These are phyloP conservation scores for Drosophila gunungcola DNA, from an alignment of 1,140 invertebrate genomes.

Conservation along the genomic window DNA sequence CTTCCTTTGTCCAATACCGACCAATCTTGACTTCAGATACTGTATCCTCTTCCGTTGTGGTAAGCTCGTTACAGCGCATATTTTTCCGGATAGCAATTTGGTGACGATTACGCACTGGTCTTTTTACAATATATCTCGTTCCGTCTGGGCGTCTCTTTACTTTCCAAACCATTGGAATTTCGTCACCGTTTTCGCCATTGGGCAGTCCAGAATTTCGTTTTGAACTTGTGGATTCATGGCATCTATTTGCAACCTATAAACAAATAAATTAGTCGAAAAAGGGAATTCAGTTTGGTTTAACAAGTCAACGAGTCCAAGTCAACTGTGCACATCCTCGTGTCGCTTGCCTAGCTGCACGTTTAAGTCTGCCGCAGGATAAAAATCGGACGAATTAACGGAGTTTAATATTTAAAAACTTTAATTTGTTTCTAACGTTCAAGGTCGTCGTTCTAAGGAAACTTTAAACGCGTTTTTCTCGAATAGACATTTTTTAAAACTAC, in stretches of 20 bases:
- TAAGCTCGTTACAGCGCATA: conserved; percentile 89
- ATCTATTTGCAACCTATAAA: conserved; percentile 56
- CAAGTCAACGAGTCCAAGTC: too few relatives aligned
- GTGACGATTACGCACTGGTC: conserved; percentile 90
- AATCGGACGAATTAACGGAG: too few relatives aligned
- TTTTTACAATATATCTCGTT: conserved; percentile 91
- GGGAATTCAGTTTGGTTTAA: too few relatives aligned
- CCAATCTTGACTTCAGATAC: conserved; percentile 93
- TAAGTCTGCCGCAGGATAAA: too few relatives aligned
- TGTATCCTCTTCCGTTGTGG: conserved; percentile 92
- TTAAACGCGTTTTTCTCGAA: too few relatives aligned
- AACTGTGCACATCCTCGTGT: too few relatives aligned
- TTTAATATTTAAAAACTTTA: too few relatives aligned
- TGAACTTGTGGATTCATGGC: conserved; percentile 5
- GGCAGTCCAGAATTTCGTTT: conserved; percentile 42
- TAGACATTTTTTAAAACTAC: too few relatives aligned
- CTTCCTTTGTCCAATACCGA: conserved; percentile 92
- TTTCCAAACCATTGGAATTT: conserved; percentile 90
- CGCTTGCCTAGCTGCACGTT: too few relatives aligned
- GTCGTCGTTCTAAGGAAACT: too few relatives aligned
- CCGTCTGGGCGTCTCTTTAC: conserved; percentile 92
- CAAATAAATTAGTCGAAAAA: neutral
- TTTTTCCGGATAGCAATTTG: conserved; percentile 56
- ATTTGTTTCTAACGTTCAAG: too few relatives aligned
- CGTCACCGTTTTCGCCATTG: conserved; percentile 31